phyloP scores from a whole-genome alignment of 2,888 invertebrate genomes.

The Metacarcinus magister region DNA sequence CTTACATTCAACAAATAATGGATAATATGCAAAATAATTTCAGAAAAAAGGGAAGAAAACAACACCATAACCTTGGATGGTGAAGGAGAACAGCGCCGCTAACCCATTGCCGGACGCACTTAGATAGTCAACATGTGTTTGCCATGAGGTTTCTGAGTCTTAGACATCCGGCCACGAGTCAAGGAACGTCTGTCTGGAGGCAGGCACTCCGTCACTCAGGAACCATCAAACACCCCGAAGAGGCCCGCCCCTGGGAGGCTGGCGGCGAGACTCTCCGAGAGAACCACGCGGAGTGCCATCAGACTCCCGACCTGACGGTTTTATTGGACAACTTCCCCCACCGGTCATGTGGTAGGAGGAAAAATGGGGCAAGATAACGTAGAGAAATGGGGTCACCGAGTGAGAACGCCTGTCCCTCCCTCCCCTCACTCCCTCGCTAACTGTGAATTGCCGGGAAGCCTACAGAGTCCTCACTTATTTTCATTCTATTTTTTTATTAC shows the following conservation, averaged over 20 bases:
- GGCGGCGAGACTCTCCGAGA: neutral
- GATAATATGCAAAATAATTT: neutral
- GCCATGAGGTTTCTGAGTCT: neutral
- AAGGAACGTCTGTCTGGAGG: neutral
- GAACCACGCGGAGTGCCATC: conserved; percentile 39
- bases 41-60: neutral
- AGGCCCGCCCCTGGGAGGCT: neutral
- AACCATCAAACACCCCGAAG: neutral
- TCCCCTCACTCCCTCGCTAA: neutral
- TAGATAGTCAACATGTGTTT: neutral
- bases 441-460: conserved; percentile 2
- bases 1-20: neutral
- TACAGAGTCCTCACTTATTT: neutral
- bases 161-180: neutral
- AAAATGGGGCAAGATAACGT: conserved; percentile 65
- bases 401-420: conserved; percentile 29
- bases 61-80: neutral
- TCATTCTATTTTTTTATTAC: neutral
- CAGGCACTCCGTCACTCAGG: neutral
- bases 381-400: conserved; percentile 52
- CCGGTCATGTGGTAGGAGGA: conserved; percentile 45
- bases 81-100: neutral
- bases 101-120: neutral
- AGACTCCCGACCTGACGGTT: conserved; percentile 43
- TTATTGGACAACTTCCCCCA: conserved; percentile 57